These are phyloP conservation scores for Myotis yumanensis DNA, from an alignment of 2,113 vertebrate genomes.

Conservation along the genomic window DNA sequence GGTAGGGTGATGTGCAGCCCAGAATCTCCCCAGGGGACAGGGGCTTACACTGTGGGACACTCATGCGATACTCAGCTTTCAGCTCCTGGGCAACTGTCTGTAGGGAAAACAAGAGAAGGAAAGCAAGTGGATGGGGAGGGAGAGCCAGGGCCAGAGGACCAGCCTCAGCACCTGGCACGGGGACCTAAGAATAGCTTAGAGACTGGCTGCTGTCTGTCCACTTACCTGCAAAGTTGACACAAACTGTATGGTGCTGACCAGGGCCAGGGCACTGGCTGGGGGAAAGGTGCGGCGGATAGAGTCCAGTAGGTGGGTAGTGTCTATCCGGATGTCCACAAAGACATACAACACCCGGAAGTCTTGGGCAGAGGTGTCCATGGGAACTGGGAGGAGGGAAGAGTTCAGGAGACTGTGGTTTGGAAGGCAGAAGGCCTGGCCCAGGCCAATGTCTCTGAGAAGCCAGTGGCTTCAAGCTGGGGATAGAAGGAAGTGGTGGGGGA, in stretches of 20 bases:
- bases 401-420: neutral
- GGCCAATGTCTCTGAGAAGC: neutral
- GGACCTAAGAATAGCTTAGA: neutral
- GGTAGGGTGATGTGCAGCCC: constrained; percentile 93
- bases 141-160: neutral
- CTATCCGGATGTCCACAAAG: constrained; percentile 98
- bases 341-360: constrained; percentile 97
- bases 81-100: constrained; percentile 87
- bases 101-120: accelerated
- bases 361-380: constrained; percentile 89
- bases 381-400: constrained; percentile 85
- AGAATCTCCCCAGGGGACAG: constrained; percentile 97
- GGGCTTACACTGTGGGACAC: constrained; percentile 95
- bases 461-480: neutral
- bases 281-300: constrained; percentile 94
- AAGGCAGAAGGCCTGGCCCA: neutral
- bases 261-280: constrained; percentile 86
- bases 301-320: constrained; percentile 94
- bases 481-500: neutral
- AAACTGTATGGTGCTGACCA: constrained; percentile 99
- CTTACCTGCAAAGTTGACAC: constrained; percentile 95
- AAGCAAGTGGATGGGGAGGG: neutral
- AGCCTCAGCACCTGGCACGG: neutral
- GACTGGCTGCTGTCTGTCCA: neutral
- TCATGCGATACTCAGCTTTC: constrained; percentile 88